Percentiles rank a stretch among this genome's conserved stretches.
phyloP scores from a whole-genome alignment of 2,113 vertebrate species.

The Paraplagusia blochii region DNA sequence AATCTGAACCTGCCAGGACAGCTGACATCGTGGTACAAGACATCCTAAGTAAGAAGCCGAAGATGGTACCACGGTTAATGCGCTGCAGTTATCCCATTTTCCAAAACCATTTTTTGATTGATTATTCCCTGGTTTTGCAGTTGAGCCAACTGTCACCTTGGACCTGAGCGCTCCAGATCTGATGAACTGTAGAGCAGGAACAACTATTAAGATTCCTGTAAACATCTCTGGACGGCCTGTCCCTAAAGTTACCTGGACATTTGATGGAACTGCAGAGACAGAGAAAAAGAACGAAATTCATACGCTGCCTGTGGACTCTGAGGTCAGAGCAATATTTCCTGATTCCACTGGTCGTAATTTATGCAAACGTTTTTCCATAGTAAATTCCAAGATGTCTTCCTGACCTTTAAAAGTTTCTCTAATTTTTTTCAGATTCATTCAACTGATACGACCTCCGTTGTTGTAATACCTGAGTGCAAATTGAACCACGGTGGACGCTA shows the following conservation, averaged over 20 bases:
- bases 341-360: background rate
- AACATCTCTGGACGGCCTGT: slow-evolving; percentile 85
- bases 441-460: slow-evolving; percentile 82
- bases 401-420: background rate
- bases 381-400: no score
- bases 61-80: background rate
- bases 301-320: slow-evolving; percentile 87
- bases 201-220: slow-evolving; percentile 85
- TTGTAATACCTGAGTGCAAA: slow-evolving; percentile 84
- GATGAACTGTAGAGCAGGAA: slow-evolving; percentile 83
- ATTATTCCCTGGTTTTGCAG: slow-evolving; percentile 67
- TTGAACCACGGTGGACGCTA: slow-evolving; percentile 89
- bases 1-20: slow-evolving; percentile 89
- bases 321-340: slow-evolving; percentile 71
- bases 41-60: slow-evolving; percentile 80
- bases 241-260: slow-evolving; percentile 92
- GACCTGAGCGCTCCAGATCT: slow-evolving; percentile 84
- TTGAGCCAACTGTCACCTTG: slow-evolving; percentile 85
- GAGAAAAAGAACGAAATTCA: slow-evolving; percentile 88
- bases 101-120: background rate
- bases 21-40: slow-evolving; percentile 85
- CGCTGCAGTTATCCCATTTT: background rate
- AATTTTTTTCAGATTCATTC: slow-evolving; percentile 77
- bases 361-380: no score
- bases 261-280: slow-evolving; percentile 88